Conservation (phyloP, 2,888 invertebrate genomes). For the Caenorhabditis virilis region DNA sequence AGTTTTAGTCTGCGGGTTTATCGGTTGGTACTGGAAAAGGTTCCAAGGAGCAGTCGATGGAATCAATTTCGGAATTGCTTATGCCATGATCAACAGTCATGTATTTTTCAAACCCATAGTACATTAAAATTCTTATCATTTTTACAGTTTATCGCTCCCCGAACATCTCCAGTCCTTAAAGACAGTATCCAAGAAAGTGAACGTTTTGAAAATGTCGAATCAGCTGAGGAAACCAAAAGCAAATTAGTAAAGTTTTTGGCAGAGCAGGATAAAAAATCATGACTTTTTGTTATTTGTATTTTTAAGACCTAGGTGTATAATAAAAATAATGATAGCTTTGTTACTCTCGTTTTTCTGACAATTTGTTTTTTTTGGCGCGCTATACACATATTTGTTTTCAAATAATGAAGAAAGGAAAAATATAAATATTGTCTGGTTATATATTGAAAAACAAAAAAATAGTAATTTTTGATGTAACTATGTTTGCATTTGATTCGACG, state of each 20-base stretch:
- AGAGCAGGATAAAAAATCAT: slow-evolving; percentile 18
- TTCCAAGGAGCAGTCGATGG: slow-evolving; percentile 67
- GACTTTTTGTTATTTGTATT: too few relatives aligned
- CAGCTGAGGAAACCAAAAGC: slow-evolving; percentile 32
- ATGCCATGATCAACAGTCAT: slow-evolving; percentile 47
- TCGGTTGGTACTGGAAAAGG: slow-evolving; percentile 68
- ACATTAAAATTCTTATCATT: too few relatives aligned
- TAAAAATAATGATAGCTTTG: too few relatives aligned
- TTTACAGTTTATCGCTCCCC: slow-evolving; percentile 24
- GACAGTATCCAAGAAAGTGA: slow-evolving; percentile 48
- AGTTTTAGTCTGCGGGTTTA: slow-evolving; percentile 52
- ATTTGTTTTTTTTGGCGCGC: too few relatives aligned
- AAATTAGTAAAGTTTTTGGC: slow-evolving; percentile 36
- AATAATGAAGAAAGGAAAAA: too few relatives aligned
- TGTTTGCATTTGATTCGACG: too few relatives aligned
- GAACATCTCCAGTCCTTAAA: slow-evolving; percentile 55
- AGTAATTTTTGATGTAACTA: too few relatives aligned
- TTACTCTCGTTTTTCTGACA: too few relatives aligned
- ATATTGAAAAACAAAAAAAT: too few relatives aligned
- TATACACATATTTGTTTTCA: too few relatives aligned
- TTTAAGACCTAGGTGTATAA: too few relatives aligned
- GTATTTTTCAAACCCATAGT: slow-evolving; percentile 6
- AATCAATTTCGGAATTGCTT: slow-evolving; percentile 59
- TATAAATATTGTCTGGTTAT: too few relatives aligned
- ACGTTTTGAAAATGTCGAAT: slow-evolving; percentile 42